Evolutionary conservation across 1,140 invertebrate genomes (phyloP).

Genomic region (Calliopsis andreniformis): DNA sequence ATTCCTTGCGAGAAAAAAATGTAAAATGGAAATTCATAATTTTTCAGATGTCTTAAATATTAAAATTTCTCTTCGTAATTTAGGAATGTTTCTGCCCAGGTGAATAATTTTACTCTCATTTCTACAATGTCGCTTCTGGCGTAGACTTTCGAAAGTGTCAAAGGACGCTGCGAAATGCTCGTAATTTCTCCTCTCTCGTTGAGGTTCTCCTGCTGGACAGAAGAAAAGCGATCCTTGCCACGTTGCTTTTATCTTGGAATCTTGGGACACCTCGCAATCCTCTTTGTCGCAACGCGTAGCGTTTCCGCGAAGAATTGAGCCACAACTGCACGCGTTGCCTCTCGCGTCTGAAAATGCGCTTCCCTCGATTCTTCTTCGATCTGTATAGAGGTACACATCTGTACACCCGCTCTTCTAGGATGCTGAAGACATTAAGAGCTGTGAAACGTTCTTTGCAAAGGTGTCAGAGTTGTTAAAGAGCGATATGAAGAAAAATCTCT

Average conservation of each 20-base stretch:
- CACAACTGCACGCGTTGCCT: background rate
- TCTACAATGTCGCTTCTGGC: conserved; percentile 7
- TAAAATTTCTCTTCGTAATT: no score
- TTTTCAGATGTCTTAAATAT: no score
- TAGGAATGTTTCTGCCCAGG: no score
- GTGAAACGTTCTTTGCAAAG: background rate
- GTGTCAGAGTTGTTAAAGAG: background rate
- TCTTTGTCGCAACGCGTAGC: background rate
- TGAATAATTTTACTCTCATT: no score
- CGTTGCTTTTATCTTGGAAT: conserved; percentile 33
- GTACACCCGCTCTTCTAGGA: background rate
- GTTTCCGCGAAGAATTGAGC: conserved; percentile 3
- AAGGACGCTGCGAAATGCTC: conserved; percentile 7
- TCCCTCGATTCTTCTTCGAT: background rate
- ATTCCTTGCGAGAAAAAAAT: no score
- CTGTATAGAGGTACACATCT: no score
- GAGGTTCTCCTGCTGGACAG: background rate
- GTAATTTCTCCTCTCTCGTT: background rate
- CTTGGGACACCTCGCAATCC: conserved; percentile 28
- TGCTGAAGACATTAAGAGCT: background rate
- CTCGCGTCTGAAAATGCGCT: background rate
- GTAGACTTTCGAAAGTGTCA: background rate
- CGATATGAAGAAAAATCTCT: background rate
- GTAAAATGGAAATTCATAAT: no score
- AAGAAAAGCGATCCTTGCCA: conserved; percentile 15